Base-by-base conservation (phyloP, 37 sponge, comb jelly and placozoan genomes). In the Agelas oroides region DNA sequence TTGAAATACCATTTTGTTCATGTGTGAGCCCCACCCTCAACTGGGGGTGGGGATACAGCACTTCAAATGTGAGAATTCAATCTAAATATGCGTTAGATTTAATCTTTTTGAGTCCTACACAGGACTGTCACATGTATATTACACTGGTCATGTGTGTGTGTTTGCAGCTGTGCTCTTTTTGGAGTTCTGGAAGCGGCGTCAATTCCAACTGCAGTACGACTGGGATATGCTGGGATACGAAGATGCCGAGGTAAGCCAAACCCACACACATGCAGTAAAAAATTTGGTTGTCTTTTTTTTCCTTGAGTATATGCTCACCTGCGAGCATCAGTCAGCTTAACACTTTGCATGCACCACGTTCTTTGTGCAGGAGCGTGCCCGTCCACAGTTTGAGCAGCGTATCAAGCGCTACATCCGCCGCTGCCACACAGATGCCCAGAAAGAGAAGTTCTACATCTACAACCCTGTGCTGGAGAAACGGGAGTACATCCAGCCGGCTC, bases 171-270 rank as follows among this genome's bases (percentile, higher is more conserved):
- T 95, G 36, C 65, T 99, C 52, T 99, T 99, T 68, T 84, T 99
- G 80, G 99, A 99, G 86, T 95, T 99, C 59, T 99, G 99, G 99
- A 99, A 99, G 90, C 70, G 99, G 18, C 78, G 90, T 62, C 92
- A 99, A 77, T 88, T 84, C 60, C 65, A 68, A 53, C 88, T 95
- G 32, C 97, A 97, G 85, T 91, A 95, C 78, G 87, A 92, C 46
- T 99, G 99, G 99, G 99, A 99, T 66, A 85, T 92, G 58, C 92
- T 99, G 39, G 99, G 94, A 19, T 99, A 89, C 84, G 99, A 99
- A 67, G 95, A 69, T 0, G 83, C 86, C 23, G 96, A 92, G 86
- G 97, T 91, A 66, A 73, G 68, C n/a, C n/a, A n/a, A n/a, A n/a
- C n/a, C n/a, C n/a, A n/a, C n/a, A n/a, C n/a, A 3, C 19, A 62